Percentiles rank a stretch among this genome's conserved stretches.
These are phyloP conservation scores for Petaurus breviceps DNA, from an alignment of 2,113 vertebrate genomes.

Conservation along the genomic window DNA sequence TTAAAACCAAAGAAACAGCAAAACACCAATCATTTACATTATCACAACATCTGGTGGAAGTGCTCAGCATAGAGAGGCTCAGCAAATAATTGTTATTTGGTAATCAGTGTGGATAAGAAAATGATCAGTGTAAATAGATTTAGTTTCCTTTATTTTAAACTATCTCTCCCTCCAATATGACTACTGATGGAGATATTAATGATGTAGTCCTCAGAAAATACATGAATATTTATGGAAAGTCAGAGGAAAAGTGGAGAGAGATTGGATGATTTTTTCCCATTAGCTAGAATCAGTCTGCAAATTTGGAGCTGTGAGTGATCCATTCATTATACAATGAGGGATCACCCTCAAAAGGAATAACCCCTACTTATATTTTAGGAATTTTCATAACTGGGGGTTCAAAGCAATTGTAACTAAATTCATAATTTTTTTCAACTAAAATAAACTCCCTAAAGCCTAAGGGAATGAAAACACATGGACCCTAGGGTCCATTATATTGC, in stretches of 20 bases:
- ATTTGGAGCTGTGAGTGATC: constrained; percentile 11
- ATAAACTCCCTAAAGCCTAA: neutral
- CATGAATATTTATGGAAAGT: neutral
- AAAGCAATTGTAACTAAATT: neutral
- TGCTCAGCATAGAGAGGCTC: neutral
- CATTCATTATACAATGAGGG: neutral
- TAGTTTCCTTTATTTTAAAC: constrained; percentile 15
- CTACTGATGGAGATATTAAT: constrained; percentile 11
- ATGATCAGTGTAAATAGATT: constrained; percentile 18
- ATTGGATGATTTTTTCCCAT: constrained; percentile 18
- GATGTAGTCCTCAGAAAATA: neutral
- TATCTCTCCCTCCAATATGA: neutral
- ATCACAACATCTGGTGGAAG: neutral
- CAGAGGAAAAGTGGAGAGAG: neutral
- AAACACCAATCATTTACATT: constrained; percentile 39
- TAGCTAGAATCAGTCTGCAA: constrained; percentile 2
- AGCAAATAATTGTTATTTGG: constrained; percentile 44
- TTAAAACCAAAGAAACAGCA: neutral
- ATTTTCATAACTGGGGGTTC: neutral
- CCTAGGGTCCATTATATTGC: neutral
- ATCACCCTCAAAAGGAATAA: constrained; percentile 7
- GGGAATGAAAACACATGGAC: neutral
- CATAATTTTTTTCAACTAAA: neutral
- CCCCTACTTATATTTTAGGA: neutral
- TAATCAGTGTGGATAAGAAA: constrained; percentile 35